Evolutionary conservation across 2,888 invertebrate genomes (phyloP).

Genomic region (Hololepta plana): DNA sequence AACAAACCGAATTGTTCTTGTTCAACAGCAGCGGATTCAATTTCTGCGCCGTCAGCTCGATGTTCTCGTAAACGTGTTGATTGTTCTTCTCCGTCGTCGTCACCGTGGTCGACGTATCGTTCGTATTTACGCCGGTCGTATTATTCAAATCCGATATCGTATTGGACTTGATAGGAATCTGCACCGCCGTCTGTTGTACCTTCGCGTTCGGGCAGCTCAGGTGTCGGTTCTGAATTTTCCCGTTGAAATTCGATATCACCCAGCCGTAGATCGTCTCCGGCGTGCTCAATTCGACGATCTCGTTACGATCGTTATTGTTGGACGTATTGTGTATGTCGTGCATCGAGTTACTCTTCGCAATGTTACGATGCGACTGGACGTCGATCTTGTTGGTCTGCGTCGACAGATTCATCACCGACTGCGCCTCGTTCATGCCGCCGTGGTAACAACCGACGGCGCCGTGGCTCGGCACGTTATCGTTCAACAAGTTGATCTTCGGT

Average conservation of each 20-base stretch:
- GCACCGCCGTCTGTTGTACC: slow-evolving; percentile 18
- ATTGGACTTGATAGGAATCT: slow-evolving; percentile 33
- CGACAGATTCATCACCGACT: slow-evolving; percentile 20
- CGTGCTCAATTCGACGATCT: slow-evolving; percentile 34
- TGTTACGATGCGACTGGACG: slow-evolving; percentile 13
- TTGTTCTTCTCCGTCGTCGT: slow-evolving; percentile 12
- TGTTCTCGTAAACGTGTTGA: slow-evolving; percentile 16
- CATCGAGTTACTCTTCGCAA: slow-evolving; percentile 25
- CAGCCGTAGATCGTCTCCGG: slow-evolving; percentile 56
- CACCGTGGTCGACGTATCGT: slow-evolving; percentile 15
- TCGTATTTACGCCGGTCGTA: slow-evolving; percentile 3
- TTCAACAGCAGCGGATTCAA: slow-evolving; percentile 21
- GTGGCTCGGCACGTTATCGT: slow-evolving; percentile 5
- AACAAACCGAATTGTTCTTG: slow-evolving; percentile 32
- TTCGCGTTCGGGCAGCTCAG: slow-evolving; percentile 23
- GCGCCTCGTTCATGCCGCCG: slow-evolving; percentile 19
- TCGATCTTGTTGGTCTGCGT: slow-evolving; percentile 13
- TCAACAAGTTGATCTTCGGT: too few species aligned
- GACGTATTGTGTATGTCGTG: slow-evolving; percentile 19
- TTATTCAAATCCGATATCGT: slow-evolving; percentile 35
- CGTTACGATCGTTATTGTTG: slow-evolving; percentile 9
- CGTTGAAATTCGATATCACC: slow-evolving; percentile 31
- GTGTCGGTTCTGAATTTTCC: slow-evolving; percentile 19
- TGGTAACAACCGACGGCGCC: too few species aligned
- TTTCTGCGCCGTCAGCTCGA: slow-evolving; percentile 19